Base-by-base conservation (phyloP, 2,888 invertebrate genomes). In the Drosophila kambysellisi region DNA sequence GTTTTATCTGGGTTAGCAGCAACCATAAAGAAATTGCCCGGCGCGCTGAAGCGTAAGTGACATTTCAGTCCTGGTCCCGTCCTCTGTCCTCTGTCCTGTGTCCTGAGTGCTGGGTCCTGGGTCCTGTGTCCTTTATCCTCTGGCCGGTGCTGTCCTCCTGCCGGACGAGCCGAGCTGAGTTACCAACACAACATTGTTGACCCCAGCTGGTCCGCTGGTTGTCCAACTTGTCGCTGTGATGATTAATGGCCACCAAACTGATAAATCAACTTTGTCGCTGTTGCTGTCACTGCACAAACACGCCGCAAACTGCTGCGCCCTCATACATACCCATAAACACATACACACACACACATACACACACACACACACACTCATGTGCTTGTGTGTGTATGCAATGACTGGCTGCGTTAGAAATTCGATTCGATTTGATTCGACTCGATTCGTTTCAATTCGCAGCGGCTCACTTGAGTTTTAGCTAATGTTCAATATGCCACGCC, bases 251-350 rank as follows among this genome's bases (percentile, higher is more conserved):
- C 87, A 83, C 87, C 83, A 87, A 91, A 85, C 88, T 85, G 90
- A 91, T 91, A 91, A 91, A 91, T 91, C 91, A 91, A 91, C 88
- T 91, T 90, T 87, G 87, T 84, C 88, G 83, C 82, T 84, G 83
- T 89, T 83, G 88, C 89, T 89, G 89, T 89, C 88, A 87, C 79
- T 83, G 82, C 81, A 81, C 83, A 81, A 80, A 86, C 82, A 85
- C 88, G 87, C 81, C 89, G 84, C 87, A 85, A 85, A 88, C 79
- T 80, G 80, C 88, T 81, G 81, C 72, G 71, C 77, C 81, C 72
- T 79, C 72, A 8, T 53, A 30, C 70, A 70, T 33, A 66, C 30
- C 39, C 61, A 65, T n/a, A 56, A 62, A 39, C 57, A 56, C 53
- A 59, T 30, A 30, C 48, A 32, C 12, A 11, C 33, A 48, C 29